Conservation (phyloP, 1,140 invertebrate genomes). For the Bombus difficillimus region DNA sequence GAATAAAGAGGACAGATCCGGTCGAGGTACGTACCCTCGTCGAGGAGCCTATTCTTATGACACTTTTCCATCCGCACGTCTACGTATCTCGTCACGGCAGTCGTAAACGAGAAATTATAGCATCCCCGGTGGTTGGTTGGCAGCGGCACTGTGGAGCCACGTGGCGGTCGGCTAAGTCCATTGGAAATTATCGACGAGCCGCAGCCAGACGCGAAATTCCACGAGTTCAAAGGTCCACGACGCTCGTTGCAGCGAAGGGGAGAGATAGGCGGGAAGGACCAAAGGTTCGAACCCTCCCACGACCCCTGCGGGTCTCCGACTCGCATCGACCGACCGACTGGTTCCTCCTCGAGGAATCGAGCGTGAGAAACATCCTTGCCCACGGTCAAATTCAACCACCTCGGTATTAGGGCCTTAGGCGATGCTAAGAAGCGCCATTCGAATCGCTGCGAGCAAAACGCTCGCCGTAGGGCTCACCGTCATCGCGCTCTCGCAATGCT, state of each 20-base stretch:
- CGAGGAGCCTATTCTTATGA: not conserved
- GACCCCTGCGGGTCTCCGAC: constrained; percentile 63
- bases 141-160: not conserved
- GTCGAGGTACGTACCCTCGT: not conserved
- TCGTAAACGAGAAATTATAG: constrained; percentile 22
- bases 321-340: constrained; percentile 10
- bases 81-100: not conserved
- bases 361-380: constrained; percentile 73
- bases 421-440: constrained; percentile 53
- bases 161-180: constrained; percentile 9
- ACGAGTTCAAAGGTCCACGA: constrained; percentile 68
- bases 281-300: constrained; percentile 72
- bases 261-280: constrained; percentile 57
- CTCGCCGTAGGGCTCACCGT: not conserved
- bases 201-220: constrained; percentile 63
- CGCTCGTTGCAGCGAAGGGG: constrained; percentile 37
- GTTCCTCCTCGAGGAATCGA: constrained; percentile 52
- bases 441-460: not conserved
- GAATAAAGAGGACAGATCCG: not conserved
- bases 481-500: not conserved
- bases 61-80: not conserved
- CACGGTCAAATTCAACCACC: constrained; percentile 70
- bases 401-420: constrained; percentile 73
- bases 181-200: constrained; percentile 57
- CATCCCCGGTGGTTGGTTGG: not conserved